Evolutionary conservation across 2,797 vertebrate genomes (phyloP), one percentile per base, ranked within the genome.

Genomic region (Sylvilagus floridanus): DNA sequence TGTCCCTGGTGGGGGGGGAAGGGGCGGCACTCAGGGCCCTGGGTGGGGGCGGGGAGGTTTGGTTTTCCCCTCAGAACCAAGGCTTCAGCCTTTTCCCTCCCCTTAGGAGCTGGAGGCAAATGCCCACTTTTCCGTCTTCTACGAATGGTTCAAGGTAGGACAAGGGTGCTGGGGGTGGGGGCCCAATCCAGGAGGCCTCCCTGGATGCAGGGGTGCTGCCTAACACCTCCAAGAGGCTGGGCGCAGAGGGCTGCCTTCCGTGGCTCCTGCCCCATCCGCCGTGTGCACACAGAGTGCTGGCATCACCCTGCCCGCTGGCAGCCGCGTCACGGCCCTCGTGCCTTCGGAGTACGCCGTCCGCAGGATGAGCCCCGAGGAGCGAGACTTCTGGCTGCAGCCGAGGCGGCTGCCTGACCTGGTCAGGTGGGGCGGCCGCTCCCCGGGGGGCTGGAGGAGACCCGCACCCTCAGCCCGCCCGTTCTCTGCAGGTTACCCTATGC

Each of bases 31-130:
- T 52, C 35, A 11, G 72, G 21, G 13, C 17, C 24, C 10, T 79
- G 17, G n/a, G 24, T 71, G 28, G 42, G 50, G 19, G 54, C 16
- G 24, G 68, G 17, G 24, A 37, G 42, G 9, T 24, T 90, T 57
- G 3, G 21, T n/a, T 35, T 19, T 84, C 75, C 81, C 68, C 76
- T 65, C 32, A 42, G 30, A 26, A 4, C 0, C 6, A 0, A 79
- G 83, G 71, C 60, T 26, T 93, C n/a, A 52, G 42, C 68, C 47
- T 32, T 83, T 75, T 57, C 77, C 32, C 28, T 88, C 19, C 37
- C 42, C 35, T 82, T 97, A 99, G 99, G 99, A 99, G 96, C 95
- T 99, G 96, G 98, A 98, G 73, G 96, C 98, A 94, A 98, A 98
- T 88, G 87, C 87, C 10, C 96, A 98, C 42, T 96, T 99, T 24